Percentiles rank a stretch among this genome's conserved stretches.
Conservation (phyloP, 2,797 vertebrate genomes). For the Gymnodraco acuticeps region DNA sequence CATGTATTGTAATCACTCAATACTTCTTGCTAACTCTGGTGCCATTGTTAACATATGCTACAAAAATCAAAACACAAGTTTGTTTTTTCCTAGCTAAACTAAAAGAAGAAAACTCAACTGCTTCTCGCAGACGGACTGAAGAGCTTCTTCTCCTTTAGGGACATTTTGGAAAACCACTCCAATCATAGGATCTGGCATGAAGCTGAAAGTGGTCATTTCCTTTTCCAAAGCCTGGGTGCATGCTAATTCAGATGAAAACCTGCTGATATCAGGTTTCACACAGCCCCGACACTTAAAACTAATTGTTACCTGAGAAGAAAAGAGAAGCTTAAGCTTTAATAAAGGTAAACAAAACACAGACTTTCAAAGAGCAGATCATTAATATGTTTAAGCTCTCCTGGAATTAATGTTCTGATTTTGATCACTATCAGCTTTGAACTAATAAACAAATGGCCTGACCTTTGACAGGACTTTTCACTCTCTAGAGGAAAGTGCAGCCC, state of each 20-base stretch:
- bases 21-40: conserved; percentile 9
- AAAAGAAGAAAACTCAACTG: background rate
- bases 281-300: conserved; percentile 47
- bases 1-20: conserved; percentile 3
- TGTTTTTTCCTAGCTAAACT: background rate
- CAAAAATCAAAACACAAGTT: background rate
- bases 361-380: background rate
- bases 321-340: conserved; percentile 19
- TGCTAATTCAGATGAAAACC: conserved; percentile 59
- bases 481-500: background rate
- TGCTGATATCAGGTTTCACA: conserved; percentile 51
- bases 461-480: background rate
- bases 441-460: background rate
- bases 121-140: conserved; percentile 13
- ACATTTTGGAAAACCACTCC: conserved; percentile 36
- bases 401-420: conserved; percentile 6
- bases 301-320: conserved; percentile 42
- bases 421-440: conserved; percentile 18
- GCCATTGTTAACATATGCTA: background rate
- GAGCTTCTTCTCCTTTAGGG: conserved; percentile 21
- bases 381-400: background rate
- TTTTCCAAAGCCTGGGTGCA: conserved; percentile 55
- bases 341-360: conserved; percentile 30
- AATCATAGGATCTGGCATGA: conserved; percentile 46
- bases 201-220: conserved; percentile 59